A percentile compares a stretch with the other conserved stretches of the same genome.
phyloP scores from a whole-genome alignment of 2,797 vertebrate species.

The Basileuterus tristriatus region DNA sequence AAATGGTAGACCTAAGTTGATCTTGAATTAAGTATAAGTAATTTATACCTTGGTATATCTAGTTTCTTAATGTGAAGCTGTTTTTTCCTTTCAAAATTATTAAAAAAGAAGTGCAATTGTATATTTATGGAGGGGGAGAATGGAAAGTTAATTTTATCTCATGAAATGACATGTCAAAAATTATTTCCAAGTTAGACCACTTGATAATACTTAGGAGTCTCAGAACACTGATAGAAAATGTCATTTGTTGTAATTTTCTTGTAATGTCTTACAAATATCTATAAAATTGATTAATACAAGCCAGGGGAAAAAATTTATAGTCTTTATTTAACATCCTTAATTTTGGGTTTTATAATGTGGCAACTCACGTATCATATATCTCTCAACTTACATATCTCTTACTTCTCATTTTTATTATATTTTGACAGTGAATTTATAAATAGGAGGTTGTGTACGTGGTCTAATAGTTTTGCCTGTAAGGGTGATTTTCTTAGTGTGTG shows the following conservation, averaged over 20 bases:
- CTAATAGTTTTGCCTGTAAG: background rate
- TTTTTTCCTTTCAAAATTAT: background rate
- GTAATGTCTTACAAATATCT: background rate
- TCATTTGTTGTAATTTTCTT: background rate
- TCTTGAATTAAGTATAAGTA: background rate
- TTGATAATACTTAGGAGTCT: background rate
- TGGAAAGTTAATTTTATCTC: background rate
- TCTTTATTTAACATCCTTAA: background rate
- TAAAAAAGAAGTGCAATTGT: background rate
- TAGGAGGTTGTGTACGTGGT: background rate
- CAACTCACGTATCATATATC: background rate
- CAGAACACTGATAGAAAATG: background rate
- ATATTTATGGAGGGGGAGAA: background rate
- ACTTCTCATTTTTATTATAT: background rate
- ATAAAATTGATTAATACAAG: background rate
- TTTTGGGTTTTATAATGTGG: background rate
- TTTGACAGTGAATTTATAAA: background rate
- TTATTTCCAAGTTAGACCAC: background rate
- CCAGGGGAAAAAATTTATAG: rapidly evolving
- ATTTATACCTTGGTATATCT: background rate
- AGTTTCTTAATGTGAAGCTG: background rate
- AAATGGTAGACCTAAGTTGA: background rate
- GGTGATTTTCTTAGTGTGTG: background rate
- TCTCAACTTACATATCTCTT: background rate
- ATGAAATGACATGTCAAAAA: background rate